Conservation (phyloP, 2,113 vertebrate species). For the Oriolus oriolus region DNA sequence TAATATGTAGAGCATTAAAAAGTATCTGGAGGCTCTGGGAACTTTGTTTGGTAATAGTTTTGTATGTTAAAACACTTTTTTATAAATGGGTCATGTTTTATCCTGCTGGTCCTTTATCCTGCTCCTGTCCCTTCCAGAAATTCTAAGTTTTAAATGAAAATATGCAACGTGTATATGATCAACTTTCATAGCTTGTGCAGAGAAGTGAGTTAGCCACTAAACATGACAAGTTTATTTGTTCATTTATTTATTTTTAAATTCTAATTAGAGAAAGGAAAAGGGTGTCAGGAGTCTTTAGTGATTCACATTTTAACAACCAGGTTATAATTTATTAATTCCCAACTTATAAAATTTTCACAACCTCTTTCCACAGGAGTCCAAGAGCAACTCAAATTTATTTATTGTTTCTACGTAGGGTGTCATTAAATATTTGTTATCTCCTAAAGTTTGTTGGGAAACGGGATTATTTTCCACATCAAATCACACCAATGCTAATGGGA, state of each 20-base stretch:
- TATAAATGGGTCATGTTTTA: neutral
- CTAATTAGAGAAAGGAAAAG: slow-evolving; percentile 77
- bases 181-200: neutral
- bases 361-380: slow-evolving; percentile 75
- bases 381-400: slow-evolving; percentile 78
- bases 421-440: slow-evolving; percentile 83
- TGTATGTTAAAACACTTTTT: neutral
- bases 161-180: neutral
- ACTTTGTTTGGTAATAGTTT: neutral
- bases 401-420: slow-evolving; percentile 80
- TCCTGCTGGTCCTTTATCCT: neutral
- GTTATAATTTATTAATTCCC: slow-evolving; percentile 84
- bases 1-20: neutral
- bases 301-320: slow-evolving; percentile 79
- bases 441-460: slow-evolving; percentile 68
- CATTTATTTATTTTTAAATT: slow-evolving; percentile 77
- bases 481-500: slow-evolving; percentile 57
- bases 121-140: neutral
- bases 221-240: slow-evolving; percentile 59
- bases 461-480: slow-evolving; percentile 67
- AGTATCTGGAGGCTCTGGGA: neutral
- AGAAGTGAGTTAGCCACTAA: slow-evolving; percentile 42
- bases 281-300: slow-evolving; percentile 75
- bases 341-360: slow-evolving; percentile 80
- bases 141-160: slow-evolving; percentile 19